Evolutionary conservation across 2,888 invertebrate genomes (phyloP), one percentile per base, ranked within the genome.

Genomic region (Escarpia spicata): DNA sequence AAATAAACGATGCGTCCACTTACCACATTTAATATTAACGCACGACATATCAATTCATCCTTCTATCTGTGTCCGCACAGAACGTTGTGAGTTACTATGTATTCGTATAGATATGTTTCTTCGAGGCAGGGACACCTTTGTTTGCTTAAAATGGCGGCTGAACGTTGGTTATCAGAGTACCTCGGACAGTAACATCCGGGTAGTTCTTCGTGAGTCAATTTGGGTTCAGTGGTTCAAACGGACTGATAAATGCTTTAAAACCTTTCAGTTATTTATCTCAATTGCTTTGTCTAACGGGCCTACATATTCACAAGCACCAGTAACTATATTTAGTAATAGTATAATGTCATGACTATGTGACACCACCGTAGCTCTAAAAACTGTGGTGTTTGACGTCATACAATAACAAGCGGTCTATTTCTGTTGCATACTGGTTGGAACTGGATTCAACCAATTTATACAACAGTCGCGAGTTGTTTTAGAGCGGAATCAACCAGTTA

Each of bases 121-220:
- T 75, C 75, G 75, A 4, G 3, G 75, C 75, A 75, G 75, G 19
- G 75, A 75, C 75, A 75, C 75, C 75, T 75, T 75, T 75, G 75
- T 75, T 75, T n/a, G 75, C 75, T 75, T 75, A 75, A 75, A 75
- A 75, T 75, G 75, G 75, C 75, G 75, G 75, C 75, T 75, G 75
- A 75, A 75, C 75, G 75, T 15, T 75, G n/a, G 26, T 75, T 75
- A 75, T 75, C 75, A 75, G 52, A 52, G 52, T 52, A 52, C 52
- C 52, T 52, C 52, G 8, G 75, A 75, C 19, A n/a, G 75, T 75
- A 75, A 75, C 75, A 75, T 75, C 75, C 75, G 75, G 75, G 75
- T 75, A 75, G 75, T 75, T 75, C 75, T 75, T n/a, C 75, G 75
- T 75, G 75, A 75, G 26, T 75, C 75, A 75, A 75, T 75, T 75